Percentiles rank a stretch among this genome's conserved stretches.
These are phyloP conservation scores for Melanaphis sacchari DNA, from an alignment of 1,140 invertebrate genomes.

Conservation along the genomic window DNA sequence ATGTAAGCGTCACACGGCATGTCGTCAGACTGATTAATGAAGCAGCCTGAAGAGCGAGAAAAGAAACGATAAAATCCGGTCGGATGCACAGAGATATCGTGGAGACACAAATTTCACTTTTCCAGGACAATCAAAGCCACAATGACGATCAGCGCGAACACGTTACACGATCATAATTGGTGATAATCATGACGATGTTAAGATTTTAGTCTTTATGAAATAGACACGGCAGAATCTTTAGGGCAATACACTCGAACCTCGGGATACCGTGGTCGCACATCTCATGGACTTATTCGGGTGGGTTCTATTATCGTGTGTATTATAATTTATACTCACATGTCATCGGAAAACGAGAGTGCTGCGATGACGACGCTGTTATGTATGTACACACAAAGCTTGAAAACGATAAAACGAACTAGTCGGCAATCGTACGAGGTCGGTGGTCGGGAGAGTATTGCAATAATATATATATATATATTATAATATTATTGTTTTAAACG, in stretches of 20 bases:
- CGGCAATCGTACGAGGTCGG: neutral
- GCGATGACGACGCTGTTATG: neutral
- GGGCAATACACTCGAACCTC: neutral
- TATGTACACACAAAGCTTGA: neutral
- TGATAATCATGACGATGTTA: neutral
- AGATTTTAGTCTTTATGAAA: neutral
- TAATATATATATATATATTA: neutral
- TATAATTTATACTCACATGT: conserved; percentile 24
- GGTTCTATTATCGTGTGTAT: neutral
- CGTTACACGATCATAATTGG: no score
- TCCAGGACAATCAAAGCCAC: no score
- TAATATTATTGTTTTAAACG: neutral
- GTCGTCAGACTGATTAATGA: neutral
- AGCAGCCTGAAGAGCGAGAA: neutral
- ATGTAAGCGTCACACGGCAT: neutral
- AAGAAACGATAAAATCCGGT: neutral
- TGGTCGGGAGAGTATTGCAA: neutral
- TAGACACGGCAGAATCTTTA: no score
- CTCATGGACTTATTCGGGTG: neutral
- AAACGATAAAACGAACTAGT: neutral
- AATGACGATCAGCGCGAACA: no score
- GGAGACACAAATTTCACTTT: neutral
- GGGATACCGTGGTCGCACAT: neutral
- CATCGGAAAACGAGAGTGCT: neutral
- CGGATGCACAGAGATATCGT: neutral